A percentile compares a stretch with the other conserved stretches of the same genome.
phyloP scores from a whole-genome alignment of 2,113 vertebrate species.

The Xiphias gladius region DNA sequence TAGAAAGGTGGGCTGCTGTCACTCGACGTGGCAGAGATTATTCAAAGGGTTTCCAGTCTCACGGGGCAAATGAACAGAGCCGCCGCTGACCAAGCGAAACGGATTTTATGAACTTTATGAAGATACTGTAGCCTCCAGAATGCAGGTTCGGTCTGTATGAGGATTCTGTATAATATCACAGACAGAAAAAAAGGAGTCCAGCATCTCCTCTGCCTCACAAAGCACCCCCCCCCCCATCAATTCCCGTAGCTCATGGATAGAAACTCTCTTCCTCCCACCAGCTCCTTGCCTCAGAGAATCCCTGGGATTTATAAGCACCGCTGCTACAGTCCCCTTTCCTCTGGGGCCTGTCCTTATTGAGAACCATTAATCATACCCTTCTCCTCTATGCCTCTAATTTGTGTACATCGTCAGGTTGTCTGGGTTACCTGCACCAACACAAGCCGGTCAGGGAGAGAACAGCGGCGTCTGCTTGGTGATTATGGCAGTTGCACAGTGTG shows the following conservation, averaged over 20 bases:
- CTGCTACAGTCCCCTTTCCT: conserved; percentile 51
- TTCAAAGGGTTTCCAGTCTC: conserved; percentile 9
- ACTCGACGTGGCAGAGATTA: conserved; percentile 22
- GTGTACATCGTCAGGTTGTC: conserved; percentile 74
- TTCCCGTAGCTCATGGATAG: conserved; percentile 21
- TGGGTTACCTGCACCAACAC: conserved; percentile 68
- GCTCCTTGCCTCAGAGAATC: conserved; percentile 34
- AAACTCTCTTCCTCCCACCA: conserved; percentile 13
- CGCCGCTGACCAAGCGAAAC: conserved; percentile 7
- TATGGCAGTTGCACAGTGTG: conserved; percentile 38
- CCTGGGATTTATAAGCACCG: conserved; percentile 50
- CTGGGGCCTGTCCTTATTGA: conserved; percentile 71
- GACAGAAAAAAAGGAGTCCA: neutral
- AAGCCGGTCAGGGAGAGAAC: conserved; percentile 76
- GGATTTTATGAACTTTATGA: neutral
- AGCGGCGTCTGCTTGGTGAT: conserved; percentile 78
- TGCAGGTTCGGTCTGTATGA: neutral
- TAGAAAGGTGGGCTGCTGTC: conserved; percentile 11
- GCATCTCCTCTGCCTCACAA: neutral
- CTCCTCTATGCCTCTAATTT: conserved; percentile 66
- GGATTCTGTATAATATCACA: neutral
- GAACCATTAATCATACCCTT: conserved; percentile 77
- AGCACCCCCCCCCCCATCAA: neutral
- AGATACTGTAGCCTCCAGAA: neutral
- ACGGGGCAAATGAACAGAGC: conserved; percentile 15